Evolutionary conservation across 1,140 invertebrate species (phyloP).

Genomic region (Brachionus calyciflorus): DNA sequence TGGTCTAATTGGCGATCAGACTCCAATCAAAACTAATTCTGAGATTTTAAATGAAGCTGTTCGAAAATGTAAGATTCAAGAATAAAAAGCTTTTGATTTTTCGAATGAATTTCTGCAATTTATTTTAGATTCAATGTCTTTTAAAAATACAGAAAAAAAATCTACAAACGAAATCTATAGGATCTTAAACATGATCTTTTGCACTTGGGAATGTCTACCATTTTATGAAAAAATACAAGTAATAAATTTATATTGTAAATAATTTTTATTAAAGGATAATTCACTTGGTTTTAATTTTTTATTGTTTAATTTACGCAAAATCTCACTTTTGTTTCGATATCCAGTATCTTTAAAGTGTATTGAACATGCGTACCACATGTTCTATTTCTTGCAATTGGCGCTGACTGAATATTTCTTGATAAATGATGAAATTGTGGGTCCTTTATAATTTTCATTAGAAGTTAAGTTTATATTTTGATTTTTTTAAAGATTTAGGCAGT

Average conservation of each 20-base stretch:
- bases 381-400: no score
- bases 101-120: neutral
- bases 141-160: neutral
- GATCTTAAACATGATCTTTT: neutral
- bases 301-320: no score
- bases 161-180: neutral
- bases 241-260: neutral
- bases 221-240: conserved; percentile 18
- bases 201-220: conserved; percentile 21
- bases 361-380: no score
- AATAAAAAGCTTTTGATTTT: neutral
- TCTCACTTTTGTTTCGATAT: no score
- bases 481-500: no score
- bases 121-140: neutral
- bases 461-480: no score
- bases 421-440: no score
- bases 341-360: no score
- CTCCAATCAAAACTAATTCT: neutral
- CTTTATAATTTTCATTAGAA: no score
- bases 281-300: no score
- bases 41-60: conserved; percentile 5
- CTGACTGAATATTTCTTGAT: no score
- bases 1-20: neutral
- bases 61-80: neutral
- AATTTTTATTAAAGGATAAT: neutral